Conservation (phyloP, 2,113 vertebrate species). For the Tenrec ecaudatus region DNA sequence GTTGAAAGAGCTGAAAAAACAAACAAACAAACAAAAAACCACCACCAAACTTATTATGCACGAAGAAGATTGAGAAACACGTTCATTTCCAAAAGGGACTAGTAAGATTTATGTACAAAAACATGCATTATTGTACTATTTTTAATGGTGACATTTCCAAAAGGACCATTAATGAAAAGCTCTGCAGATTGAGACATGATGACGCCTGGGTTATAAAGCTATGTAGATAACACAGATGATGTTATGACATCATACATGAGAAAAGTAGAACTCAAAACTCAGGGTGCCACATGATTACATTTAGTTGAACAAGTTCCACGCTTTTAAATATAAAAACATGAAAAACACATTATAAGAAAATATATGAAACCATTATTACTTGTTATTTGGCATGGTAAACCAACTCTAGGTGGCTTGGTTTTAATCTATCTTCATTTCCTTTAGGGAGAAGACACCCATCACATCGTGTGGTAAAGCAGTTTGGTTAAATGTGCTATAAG, state of each 20-base stretch:
- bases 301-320: background rate
- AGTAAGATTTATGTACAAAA: background rate
- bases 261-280: background rate
- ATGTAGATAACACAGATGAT: background rate
- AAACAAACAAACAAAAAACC: background rate
- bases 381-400: no score
- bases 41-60: background rate
- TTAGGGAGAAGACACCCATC: background rate
- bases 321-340: no score
- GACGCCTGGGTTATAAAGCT: background rate
- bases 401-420: background rate
- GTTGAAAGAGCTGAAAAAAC: background rate
- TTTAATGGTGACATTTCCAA: constrained; percentile 9
- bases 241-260: background rate
- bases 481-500: constrained; percentile 2
- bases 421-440: constrained; percentile 50
- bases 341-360: constrained; percentile 29
- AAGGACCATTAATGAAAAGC: background rate
- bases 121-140: background rate
- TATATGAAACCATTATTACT: constrained; percentile 18
- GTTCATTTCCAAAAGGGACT: background rate
- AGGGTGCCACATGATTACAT: background rate
- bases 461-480: background rate
- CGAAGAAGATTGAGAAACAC: background rate
- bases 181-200: background rate